These are phyloP conservation scores for Pristionchus maxplancki DNA, from an alignment of 2,888 invertebrate genomes.

Conservation along the genomic window DNA sequence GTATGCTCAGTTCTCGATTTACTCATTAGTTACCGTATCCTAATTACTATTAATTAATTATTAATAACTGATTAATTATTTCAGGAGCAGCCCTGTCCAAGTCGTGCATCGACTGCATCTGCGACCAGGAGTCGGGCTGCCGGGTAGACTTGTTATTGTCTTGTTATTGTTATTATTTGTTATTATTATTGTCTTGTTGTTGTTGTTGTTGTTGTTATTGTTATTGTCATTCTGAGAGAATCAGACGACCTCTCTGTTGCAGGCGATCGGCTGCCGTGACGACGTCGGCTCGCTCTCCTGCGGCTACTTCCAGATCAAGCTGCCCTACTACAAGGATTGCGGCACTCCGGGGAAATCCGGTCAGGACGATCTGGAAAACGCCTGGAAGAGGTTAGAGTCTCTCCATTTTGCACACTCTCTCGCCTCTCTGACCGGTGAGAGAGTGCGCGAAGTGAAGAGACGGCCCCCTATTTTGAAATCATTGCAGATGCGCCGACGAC, in stretches of 20 bases:
- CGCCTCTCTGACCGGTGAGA: background rate
- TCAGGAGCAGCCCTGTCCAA: background rate
- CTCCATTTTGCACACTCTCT: constrained; percentile 10
- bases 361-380: constrained; percentile 9
- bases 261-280: constrained; percentile 69
- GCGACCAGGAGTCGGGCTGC: background rate
- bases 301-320: constrained; percentile 69
- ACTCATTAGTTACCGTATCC: background rate
- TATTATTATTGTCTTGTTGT: no score
- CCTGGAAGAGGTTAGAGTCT: constrained; percentile 55
- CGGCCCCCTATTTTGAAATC: no score
- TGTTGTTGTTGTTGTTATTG: no score
- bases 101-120: background rate
- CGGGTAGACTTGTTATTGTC: background rate
- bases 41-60: no score
- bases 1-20: background rate
- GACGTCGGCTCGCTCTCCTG: constrained; percentile 73
- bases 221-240: no score
- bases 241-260: no score
- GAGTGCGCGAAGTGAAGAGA: no score
- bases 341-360: background rate
- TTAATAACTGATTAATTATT: background rate
- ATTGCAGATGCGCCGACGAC: constrained; percentile 52
- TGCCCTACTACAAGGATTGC: constrained; percentile 59
- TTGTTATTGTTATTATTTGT: no score